Percentiles rank a stretch among this genome's conserved stretches.
Evolutionary conservation across 1,140 invertebrate species (phyloP).

Genomic region (Lepidurus apus): DNA sequence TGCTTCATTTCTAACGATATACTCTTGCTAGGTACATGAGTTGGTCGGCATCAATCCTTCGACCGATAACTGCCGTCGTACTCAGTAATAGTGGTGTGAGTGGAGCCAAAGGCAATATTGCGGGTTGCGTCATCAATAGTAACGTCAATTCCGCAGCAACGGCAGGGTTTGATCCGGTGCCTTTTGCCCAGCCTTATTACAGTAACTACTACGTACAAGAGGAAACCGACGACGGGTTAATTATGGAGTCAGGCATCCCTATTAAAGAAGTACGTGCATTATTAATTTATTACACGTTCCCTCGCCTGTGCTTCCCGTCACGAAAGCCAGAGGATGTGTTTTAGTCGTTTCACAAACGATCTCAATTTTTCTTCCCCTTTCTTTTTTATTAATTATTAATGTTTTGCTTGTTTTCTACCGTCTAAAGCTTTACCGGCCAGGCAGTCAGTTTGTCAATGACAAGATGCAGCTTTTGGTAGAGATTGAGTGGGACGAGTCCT

Average conservation of each 20-base stretch:
- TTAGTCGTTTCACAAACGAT: background rate
- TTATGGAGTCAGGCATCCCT: conserved; percentile 73
- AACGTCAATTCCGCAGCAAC: conserved; percentile 35
- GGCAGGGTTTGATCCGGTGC: conserved; percentile 54
- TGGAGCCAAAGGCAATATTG: background rate
- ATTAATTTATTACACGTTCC: background rate
- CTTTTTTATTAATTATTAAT: conserved; percentile 2
- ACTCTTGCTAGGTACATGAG: conserved; percentile 59
- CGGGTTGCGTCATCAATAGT: background rate
- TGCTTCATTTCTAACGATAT: background rate
- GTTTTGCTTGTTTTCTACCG: conserved; percentile 32
- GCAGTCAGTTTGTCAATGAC: conserved; percentile 67
- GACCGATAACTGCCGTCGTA: conserved; percentile 39
- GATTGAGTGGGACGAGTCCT: conserved; percentile 79
- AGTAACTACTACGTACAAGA: conserved; percentile 80
- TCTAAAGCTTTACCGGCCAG: conserved; percentile 57
- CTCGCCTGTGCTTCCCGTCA: background rate
- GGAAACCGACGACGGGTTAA: conserved; percentile 70
- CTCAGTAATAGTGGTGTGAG: background rate
- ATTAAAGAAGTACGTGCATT: conserved; percentile 61
- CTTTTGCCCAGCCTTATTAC: conserved; percentile 66
- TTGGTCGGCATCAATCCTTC: conserved; percentile 69
- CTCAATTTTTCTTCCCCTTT: conserved; percentile 17
- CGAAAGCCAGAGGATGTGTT: background rate
- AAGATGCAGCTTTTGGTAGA: conserved; percentile 70